Percentiles rank a stretch among this genome's conserved stretches.
Evolutionary conservation across 2,797 vertebrate species (phyloP).

Genomic region (Naso thynnoides): DNA sequence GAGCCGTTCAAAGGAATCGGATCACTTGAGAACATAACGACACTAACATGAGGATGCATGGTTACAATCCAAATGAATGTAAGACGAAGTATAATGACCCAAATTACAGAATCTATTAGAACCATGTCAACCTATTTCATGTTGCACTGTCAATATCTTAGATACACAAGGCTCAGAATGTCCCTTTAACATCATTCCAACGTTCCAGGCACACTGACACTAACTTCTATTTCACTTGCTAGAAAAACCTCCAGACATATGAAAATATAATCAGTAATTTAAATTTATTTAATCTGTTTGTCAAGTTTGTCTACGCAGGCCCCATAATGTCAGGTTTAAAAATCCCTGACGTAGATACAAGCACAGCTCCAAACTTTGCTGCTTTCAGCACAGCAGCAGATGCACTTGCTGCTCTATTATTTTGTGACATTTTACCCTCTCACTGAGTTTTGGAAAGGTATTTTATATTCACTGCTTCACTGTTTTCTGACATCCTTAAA

Average conservation of each 20-base stretch:
- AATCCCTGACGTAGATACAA: not conserved
- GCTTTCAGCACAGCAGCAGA: conserved; percentile 10
- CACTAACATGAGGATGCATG: too few relatives aligned
- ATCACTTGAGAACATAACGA: too few relatives aligned
- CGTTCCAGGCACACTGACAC: not conserved
- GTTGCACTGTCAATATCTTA: too few relatives aligned
- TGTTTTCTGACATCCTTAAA: conserved; percentile 4
- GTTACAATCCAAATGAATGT: too few relatives aligned
- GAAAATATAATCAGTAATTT: too few relatives aligned
- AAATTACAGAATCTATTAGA: too few relatives aligned
- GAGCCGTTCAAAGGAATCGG: too few relatives aligned
- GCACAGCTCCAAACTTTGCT: conserved; percentile 1
- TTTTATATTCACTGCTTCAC: conserved; percentile 35
- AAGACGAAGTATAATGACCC: too few relatives aligned
- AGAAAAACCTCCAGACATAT: too few relatives aligned
- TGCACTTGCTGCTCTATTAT: conserved; percentile 2
- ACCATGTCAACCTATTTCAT: too few relatives aligned
- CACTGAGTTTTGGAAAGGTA: not conserved
- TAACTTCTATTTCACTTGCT: not conserved
- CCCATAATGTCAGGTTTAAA: not conserved
- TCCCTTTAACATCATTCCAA: too few relatives aligned
- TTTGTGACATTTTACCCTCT: conserved; percentile 8
- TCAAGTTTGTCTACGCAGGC: not conserved
- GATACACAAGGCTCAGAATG: not conserved
- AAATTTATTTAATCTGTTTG: not conserved